Conservation (phyloP, 2,113 vertebrate species). For the Peromyscus maniculatus region DNA sequence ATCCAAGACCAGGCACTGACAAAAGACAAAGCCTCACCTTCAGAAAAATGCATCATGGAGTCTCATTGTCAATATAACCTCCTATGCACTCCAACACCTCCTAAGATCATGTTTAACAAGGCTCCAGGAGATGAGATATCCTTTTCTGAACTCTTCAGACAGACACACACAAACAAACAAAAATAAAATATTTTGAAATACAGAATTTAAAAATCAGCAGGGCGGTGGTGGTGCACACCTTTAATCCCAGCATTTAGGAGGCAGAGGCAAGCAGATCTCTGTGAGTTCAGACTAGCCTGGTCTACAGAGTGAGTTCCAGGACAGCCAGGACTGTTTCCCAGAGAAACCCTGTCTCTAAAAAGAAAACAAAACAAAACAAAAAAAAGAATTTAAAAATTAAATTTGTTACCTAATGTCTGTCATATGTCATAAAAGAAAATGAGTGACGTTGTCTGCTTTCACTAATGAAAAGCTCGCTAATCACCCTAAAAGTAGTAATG, state of each 20-base stretch:
- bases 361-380: neutral
- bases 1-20: neutral
- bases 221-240: rapidly evolving
- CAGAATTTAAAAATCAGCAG: neutral
- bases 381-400: neutral
- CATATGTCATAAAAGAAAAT: neutral
- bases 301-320: neutral
- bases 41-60: neutral
- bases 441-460: neutral
- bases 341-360: neutral
- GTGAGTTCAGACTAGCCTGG: neutral
- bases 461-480: constrained; percentile 16
- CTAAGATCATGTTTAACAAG: neutral
- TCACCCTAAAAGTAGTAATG: neutral
- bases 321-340: neutral
- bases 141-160: neutral
- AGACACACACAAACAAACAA: neutral
- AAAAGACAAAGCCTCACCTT: neutral
- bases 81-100: neutral
- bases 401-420: neutral
- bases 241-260: neutral
- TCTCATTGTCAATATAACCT: neutral
- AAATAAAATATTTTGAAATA: neutral
- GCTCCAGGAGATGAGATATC: neutral
- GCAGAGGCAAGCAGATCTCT: neutral